phyloP scores from a whole-genome alignment of 2,113 vertebrate genomes.

The Cygnus atratus region DNA sequence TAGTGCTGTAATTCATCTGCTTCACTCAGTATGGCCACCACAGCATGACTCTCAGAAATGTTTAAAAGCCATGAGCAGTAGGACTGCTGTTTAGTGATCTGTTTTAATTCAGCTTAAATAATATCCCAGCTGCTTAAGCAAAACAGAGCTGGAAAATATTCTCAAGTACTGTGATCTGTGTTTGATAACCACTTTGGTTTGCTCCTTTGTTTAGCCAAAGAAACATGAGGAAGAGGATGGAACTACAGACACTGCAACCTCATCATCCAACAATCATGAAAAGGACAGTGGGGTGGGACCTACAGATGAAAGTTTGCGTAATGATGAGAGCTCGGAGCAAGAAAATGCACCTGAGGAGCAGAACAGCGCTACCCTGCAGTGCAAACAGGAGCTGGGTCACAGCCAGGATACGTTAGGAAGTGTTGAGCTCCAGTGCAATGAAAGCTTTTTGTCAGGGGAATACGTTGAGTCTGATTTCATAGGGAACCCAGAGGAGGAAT shows the following conservation, averaged over 20 bases:
- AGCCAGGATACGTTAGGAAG: slow-evolving; percentile 71
- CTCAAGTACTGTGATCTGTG: not conserved
- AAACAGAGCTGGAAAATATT: slow-evolving; percentile 10
- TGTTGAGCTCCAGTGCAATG: slow-evolving; percentile 72
- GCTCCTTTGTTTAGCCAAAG: slow-evolving; percentile 76
- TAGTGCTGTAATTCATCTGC: not conserved
- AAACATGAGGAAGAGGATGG: slow-evolving; percentile 87
- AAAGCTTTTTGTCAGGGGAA: slow-evolving; percentile 77
- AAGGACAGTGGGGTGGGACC: slow-evolving; percentile 83
- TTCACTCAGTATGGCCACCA: not conserved
- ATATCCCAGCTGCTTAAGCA: slow-evolving; percentile 1
- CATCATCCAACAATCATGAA: slow-evolving; percentile 87
- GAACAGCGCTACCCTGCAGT: slow-evolving; percentile 75
- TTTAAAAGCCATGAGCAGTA: slow-evolving; percentile 9
- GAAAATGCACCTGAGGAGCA: slow-evolving; percentile 84
- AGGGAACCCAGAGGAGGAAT: slow-evolving; percentile 79
- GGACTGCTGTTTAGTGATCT: not conserved
- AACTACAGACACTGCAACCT: slow-evolving; percentile 90
- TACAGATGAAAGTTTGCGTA: slow-evolving; percentile 81
- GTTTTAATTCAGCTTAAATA: slow-evolving; percentile 1
- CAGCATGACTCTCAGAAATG: not conserved
- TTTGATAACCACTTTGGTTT: slow-evolving; percentile 6
- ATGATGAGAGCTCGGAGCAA: slow-evolving; percentile 86
- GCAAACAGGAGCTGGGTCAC: slow-evolving; percentile 70
- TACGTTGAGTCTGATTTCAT: slow-evolving; percentile 73